Evolutionary conservation across 2,888 invertebrate species (phyloP).

Genomic region (Nephrotoma flavescens): DNA sequence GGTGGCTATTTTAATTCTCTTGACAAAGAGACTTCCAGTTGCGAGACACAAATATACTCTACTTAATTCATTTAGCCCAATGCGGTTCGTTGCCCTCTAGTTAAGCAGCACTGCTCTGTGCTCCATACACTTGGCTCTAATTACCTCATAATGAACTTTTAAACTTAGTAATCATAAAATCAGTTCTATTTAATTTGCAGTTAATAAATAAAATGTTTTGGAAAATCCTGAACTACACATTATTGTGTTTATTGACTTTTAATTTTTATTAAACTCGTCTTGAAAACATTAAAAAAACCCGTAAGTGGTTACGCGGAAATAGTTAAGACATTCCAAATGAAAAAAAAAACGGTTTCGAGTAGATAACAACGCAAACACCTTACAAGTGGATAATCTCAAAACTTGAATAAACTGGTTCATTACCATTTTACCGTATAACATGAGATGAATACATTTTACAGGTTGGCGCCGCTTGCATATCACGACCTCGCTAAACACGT

Average conservation of each 20-base stretch:
- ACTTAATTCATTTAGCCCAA: too few species aligned
- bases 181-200: not conserved
- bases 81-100: too few species aligned
- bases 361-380: not conserved
- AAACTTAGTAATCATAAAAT: too few species aligned
- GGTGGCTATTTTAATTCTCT: too few species aligned
- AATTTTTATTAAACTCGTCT: too few species aligned
- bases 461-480: too few species aligned
- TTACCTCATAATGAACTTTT: too few species aligned
- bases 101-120: too few species aligned
- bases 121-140: too few species aligned
- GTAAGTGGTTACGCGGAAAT: not conserved
- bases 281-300: not conserved
- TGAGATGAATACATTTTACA: not conserved
- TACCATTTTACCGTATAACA: not conserved
- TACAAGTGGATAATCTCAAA: not conserved
- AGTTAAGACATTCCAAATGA: not conserved
- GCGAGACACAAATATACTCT: too few species aligned
- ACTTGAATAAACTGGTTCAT: not conserved
- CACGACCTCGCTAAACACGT: not conserved
- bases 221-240: not conserved
- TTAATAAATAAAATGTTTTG: not conserved
- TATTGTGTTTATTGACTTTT: not conserved
- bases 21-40: too few species aligned
- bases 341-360: not conserved